Percentiles rank a stretch among this genome's conserved stretches.
Evolutionary conservation across 2,113 vertebrate species (phyloP).

Genomic region (Dascyllus trimaculatus): DNA sequence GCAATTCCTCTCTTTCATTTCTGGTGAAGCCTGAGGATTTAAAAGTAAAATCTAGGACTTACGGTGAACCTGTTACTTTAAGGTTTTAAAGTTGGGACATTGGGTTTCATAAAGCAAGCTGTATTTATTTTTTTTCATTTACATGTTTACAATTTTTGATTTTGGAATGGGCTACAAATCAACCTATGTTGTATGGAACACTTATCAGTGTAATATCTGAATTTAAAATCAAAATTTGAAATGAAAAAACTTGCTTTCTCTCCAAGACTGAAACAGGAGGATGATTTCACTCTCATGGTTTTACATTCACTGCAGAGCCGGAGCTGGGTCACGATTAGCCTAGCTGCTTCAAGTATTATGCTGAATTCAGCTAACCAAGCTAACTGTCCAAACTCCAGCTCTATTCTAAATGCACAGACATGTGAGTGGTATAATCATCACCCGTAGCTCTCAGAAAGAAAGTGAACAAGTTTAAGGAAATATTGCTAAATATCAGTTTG

Average conservation of each 20-base stretch:
- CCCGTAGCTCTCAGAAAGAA: no score
- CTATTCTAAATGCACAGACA: neutral
- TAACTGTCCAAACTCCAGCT: neutral
- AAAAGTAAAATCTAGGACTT: slow-evolving; percentile 30
- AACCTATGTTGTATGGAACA: slow-evolving; percentile 51
- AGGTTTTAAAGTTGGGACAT: slow-evolving; percentile 24
- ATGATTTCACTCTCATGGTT: neutral
- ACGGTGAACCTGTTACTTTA: neutral
- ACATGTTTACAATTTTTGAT: slow-evolving; percentile 40
- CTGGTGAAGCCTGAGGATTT: slow-evolving; percentile 33
- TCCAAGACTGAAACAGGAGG: neutral
- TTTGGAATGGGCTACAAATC: slow-evolving; percentile 59
- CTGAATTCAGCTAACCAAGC: slow-evolving; percentile 3
- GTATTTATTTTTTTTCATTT: slow-evolving; percentile 33
- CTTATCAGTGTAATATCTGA: slow-evolving; percentile 64
- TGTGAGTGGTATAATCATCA: no score
- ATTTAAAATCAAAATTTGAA: slow-evolving; percentile 2
- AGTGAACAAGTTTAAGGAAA: no score
- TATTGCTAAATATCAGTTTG: no score
- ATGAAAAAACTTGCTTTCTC: slow-evolving; percentile 4
- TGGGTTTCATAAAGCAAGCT: slow-evolving; percentile 51
- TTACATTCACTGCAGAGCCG: neutral
- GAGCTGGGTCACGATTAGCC: neutral
- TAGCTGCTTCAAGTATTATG: neutral
- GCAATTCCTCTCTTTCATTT: slow-evolving; percentile 6